Evolutionary conservation across 2,797 vertebrate species (phyloP).

Genomic region (Pangasius larnaudii): DNA sequence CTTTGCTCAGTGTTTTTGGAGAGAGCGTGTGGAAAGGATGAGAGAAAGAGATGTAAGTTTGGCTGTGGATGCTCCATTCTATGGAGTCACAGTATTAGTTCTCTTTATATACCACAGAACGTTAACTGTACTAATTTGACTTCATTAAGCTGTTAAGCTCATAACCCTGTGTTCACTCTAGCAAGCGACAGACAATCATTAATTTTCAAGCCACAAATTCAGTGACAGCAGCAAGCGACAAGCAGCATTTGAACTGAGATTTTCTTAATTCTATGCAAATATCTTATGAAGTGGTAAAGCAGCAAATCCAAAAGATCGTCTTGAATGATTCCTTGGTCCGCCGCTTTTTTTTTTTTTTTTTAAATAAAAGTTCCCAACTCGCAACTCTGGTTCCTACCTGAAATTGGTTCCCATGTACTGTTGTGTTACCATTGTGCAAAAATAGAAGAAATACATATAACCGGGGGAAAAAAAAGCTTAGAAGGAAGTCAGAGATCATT

Average conservation of each 20-base stretch:
- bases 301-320: background rate
- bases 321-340: background rate
- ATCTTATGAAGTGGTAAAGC: background rate
- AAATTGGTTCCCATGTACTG: background rate
- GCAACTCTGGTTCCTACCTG: background rate
- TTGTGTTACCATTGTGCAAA: background rate
- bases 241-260: background rate
- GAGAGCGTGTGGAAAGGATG: background rate
- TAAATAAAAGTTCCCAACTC: background rate
- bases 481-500: background rate
- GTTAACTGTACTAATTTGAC: background rate
- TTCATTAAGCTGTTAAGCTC: background rate
- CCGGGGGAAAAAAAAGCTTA: too few species aligned
- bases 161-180: background rate
- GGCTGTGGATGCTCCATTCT: background rate
- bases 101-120: background rate
- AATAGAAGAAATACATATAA: background rate
- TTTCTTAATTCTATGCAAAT: background rate
- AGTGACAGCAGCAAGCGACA: background rate
- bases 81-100: background rate
- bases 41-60: background rate
- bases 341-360: background rate
- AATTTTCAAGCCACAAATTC: background rate
- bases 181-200: background rate
- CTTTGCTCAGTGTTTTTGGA: slow-evolving; percentile 27